A percentile compares a stretch with the other conserved stretches of the same genome.
Evolutionary conservation across 1,140 invertebrate species (phyloP).

Genomic region (Pollicipes pollicipes): DNA sequence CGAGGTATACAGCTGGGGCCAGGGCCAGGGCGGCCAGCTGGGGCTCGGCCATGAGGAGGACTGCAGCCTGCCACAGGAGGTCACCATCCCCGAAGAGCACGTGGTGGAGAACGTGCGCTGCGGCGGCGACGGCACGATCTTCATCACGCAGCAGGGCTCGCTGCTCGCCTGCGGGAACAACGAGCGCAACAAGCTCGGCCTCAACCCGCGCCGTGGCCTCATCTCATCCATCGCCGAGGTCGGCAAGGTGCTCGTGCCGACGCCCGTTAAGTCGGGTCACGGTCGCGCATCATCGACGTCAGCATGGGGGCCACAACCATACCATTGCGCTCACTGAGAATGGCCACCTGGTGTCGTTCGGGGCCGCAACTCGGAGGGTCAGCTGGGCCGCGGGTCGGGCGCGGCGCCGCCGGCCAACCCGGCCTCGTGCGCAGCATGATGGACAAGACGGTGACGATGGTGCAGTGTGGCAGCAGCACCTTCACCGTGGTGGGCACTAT

Average conservation of each 20-base stretch:
- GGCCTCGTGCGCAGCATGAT: constrained; percentile 35
- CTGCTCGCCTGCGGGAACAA: constrained; percentile 49
- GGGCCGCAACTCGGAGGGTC: constrained; percentile 40
- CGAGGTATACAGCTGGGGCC: constrained; percentile 49
- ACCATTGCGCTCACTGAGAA: constrained; percentile 41
- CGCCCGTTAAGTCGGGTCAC: constrained; percentile 27
- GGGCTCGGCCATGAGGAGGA: constrained; percentile 42
- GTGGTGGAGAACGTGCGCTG: constrained; percentile 37
- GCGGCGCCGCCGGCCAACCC: constrained; percentile 22
- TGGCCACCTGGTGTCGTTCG: constrained; percentile 46
- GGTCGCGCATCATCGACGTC: constrained; percentile 31
- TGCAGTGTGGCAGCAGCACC: constrained; percentile 43
- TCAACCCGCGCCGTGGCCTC: constrained; percentile 35
- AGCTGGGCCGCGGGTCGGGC: constrained; percentile 29
- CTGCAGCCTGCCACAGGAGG: constrained; percentile 30
- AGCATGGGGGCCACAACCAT: constrained; percentile 38
- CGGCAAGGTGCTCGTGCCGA: constrained; percentile 30
- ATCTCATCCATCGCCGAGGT: constrained; percentile 27
- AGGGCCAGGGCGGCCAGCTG: constrained; percentile 40
- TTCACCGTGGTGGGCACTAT: constrained; percentile 43
- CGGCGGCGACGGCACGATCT: constrained; percentile 42
- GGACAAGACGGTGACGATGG: constrained; percentile 35
- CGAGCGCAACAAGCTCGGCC: constrained; percentile 45
- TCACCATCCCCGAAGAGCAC: constrained; percentile 31
- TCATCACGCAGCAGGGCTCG: constrained; percentile 43